Base-by-base conservation (phyloP, 2,113 vertebrate genomes). In the Psilopogon haemacephalus region DNA sequence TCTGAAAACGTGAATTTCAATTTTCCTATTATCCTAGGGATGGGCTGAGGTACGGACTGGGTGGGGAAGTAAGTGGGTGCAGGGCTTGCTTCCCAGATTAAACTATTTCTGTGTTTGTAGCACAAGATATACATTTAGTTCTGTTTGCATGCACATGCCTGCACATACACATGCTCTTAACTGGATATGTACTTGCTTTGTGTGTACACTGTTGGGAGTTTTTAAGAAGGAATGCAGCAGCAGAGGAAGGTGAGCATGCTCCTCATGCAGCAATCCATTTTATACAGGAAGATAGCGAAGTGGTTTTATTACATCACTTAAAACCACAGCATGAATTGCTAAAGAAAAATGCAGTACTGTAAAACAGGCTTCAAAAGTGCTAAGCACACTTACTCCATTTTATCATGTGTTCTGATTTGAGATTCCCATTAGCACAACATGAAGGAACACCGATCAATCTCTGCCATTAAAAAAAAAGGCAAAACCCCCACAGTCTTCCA, bases 1-100 rank as follows among this genome's bases (percentile, higher is more conserved):
- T 64, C 81, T 95, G 82, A 93, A 95, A 96, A 95, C 82, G 60
- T 74, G 90, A 90, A 91, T 94, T 95, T 94, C 86, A 83, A 69
- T 88, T 86, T 90, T 84, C 50, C 71, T 69, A 42, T 94, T 95
- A 88, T 94, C 70, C 70, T 79, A 93, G 70, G 80, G 84, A 95
- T 62, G 54, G 74, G 70, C 48, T 50, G 48, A 23, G 23, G 23
- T 24, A 9, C 12, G 48, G 46, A 46, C 9, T 46, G 12, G 64
- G 30, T n/a, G 3, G 50, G 65, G 72, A 42, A 70, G 63, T 50
- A 88, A 10, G 60, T 91, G 32, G 52, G 35, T 1, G 2, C 55
- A 44, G 68, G 37, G 72, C 44, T 85, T 84, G 38, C 78, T 88
- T 82, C 74, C 82, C 48, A 8, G 81, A 84, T 90, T 81, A 67